Conservation (phyloP, 2,888 invertebrate species). For the Pandemis cinnamomeana region DNA sequence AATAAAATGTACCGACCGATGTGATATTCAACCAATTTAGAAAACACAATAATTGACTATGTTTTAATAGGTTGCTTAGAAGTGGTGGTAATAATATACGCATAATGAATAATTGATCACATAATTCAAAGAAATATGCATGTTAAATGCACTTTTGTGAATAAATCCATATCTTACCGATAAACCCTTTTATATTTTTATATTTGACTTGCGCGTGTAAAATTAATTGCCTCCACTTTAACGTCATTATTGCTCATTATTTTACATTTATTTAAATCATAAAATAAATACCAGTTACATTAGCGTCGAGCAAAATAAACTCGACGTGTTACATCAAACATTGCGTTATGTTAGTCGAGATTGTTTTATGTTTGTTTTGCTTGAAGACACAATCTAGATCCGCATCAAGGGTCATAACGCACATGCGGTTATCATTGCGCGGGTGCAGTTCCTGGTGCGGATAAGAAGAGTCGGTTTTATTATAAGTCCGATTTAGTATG, state of each 20-base stretch:
- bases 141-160: background rate
- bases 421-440: conserved; percentile 22
- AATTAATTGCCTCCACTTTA: background rate
- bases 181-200: background rate
- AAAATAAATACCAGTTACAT: conserved; percentile 35
- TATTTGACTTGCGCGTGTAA: background rate
- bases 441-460: conserved; percentile 8
- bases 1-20: no score
- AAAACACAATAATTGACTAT: no score
- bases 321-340: conserved; percentile 8
- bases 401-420: conserved; percentile 43
- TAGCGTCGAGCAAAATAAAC: conserved; percentile 45
- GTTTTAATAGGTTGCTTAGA: no score
- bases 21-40: no score
- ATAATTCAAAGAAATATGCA: background rate
- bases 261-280: background rate
- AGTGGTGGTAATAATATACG: no score
- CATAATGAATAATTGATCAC: background rate
- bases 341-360: conserved; percentile 1
- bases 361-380: conserved; percentile 45
- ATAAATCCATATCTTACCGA: background rate
- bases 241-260: background rate
- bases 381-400: conserved; percentile 51
- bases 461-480: conserved; percentile 6
- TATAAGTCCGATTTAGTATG: background rate